Evolutionary conservation across 2,888 invertebrate species (phyloP).

Genomic region (Chaetogeoica ovagalla): DNA sequence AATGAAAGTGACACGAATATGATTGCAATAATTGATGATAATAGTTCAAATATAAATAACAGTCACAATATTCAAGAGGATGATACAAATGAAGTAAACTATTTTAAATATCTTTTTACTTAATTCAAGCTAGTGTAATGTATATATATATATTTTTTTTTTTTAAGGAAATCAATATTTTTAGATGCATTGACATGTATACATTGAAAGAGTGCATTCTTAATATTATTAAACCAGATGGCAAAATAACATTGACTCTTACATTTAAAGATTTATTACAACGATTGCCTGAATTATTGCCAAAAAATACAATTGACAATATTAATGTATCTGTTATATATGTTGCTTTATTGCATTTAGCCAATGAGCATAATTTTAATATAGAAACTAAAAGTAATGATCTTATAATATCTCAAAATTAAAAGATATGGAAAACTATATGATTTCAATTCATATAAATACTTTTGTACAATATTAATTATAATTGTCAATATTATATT

Average conservation of each 20-base stretch:
- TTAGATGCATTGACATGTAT: constrained; percentile 1
- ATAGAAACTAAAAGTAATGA: background rate
- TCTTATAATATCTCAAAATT: background rate
- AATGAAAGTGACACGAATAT: background rate
- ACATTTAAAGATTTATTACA: background rate
- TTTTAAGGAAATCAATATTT: background rate
- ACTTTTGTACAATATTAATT: too few species aligned
- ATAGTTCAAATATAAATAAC: background rate
- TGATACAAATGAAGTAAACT: background rate
- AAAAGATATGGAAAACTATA: background rate
- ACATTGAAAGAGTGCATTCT: constrained; percentile 12
- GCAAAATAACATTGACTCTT: background rate
- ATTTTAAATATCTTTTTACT: background rate
- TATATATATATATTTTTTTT: background rate
- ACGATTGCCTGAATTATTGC: background rate
- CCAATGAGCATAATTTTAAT: background rate
- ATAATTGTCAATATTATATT: too few species aligned
- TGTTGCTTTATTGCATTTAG: constrained; percentile 14
- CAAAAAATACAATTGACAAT: background rate
- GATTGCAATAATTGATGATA: background rate
- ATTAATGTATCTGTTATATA: background rate
- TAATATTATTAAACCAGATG: constrained; percentile 21
- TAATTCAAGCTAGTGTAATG: background rate
- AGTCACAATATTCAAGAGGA: too few species aligned
- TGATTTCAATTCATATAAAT: too few species aligned